Base-by-base conservation (phyloP, 92 coral and sea anemone genomes). In the Galaxea fascicularis region DNA sequence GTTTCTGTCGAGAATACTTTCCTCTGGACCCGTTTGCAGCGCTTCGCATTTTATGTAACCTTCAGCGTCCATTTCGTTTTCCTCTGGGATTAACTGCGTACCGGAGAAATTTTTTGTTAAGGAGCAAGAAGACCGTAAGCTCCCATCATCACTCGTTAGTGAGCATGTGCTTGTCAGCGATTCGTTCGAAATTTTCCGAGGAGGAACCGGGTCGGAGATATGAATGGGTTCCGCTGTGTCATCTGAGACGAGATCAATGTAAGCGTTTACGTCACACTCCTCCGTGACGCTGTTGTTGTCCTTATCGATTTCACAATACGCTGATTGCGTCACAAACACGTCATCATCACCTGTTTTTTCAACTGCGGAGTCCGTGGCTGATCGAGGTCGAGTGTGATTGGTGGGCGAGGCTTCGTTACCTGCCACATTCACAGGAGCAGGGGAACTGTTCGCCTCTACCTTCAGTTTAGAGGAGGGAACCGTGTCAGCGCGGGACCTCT, bases 201-300 rank as follows among this genome's bases (percentile, higher is more conserved):
- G 30, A 73, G 74, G 82, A 67, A 77, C 91, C 10, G 95, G 86
- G 76, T 91, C 95, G 4, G 98, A 84, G 20, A 94, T 94, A 54
- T 94, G 98, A 54, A 94, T 89, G 10, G 98, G 98, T 31, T 85
- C 86, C 12, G 92, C 92, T 3, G 73, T 80, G 9, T 78, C 86
- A 65, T 94, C 98, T 1, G 71, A 73, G 1, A 94, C 58, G 31
- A 94, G 74, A 53, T 94, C 98, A 26, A 94, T 87, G 71, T 94
- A 94, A 0, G 98, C 75, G 69, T 80, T 90, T 0, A 17, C 0
- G 10, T 82, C 86, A 18, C 60, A 21, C 46, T 45, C 86, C 41
- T 80, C 85, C 20, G 1, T 30, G 12, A 18, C 11, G 74, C 30
- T 51, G 62, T 22, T 25, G 10, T 12, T 24, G 26, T 25, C 71